Evolutionary conservation across 2,113 vertebrate genomes (phyloP), one percentile per base, ranked within the genome.

Genomic region (Pterocles burchelli): DNA sequence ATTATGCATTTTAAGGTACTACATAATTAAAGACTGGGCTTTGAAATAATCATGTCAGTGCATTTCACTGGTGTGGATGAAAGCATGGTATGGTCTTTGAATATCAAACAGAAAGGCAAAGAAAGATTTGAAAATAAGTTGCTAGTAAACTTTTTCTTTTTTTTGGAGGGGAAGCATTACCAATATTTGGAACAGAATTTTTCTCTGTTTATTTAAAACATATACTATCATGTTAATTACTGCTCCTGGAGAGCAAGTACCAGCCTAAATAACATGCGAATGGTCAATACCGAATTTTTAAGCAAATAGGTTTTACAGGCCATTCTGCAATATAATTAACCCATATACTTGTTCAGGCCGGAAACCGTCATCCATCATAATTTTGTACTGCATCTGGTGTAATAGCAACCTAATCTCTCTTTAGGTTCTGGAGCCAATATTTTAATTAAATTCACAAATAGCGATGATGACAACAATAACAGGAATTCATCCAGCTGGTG

Each of bases 391-490:
- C 51, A n/a, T 6, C 1, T 2, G 6, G 11, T 28, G 14, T 85
- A 93, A 85, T 9, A 66, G 46, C 72, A 83, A 83, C 6, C 3
- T 90, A 85, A 95, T 90, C 67, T 80, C 29, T 89, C 91, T 96
- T 93, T 76, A 57, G 36, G 26, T 66, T 91, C 68, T 68, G 66
- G 10, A 81, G 31, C 1, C 0, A 65, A 55, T 71, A 43, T 49
- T 65, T 77, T 79, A 78, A 77, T 93, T 80, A 28, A 85, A 85
- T 93, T 66, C 90, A 33, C 46, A 85, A 91, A 65, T 2, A 21
- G 49, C 43, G 29, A 89, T 84, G 89, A 85, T 1, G 10, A 77
- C 0, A 2, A 66, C 46, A 77, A 33, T 38, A 88, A 76, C 28
- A 62, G 51, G 36, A 85, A 76, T 62, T 73, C 10, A 68, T 93